Conservation (phyloP, 30 jellyfish, hydroid and myxozoan genomes). For the Aurelia sp. region DNA sequence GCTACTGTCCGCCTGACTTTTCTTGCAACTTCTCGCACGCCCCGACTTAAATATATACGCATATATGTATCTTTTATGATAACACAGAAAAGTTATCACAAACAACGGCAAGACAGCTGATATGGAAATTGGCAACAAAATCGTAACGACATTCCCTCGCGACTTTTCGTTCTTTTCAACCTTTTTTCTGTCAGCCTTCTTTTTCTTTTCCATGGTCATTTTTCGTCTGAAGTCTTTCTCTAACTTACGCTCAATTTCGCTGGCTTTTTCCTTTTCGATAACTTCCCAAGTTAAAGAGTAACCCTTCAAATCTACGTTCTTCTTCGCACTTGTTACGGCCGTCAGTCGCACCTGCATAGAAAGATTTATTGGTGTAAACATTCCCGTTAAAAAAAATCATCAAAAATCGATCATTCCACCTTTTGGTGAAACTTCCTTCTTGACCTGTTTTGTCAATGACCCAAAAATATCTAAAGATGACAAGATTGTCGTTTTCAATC, state of each 20-base stretch:
- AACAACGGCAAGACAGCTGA: conserved; percentile 37
- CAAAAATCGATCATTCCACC: too few species aligned
- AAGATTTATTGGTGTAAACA: too few species aligned
- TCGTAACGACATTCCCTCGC: conserved; percentile 10
- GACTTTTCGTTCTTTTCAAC: neutral
- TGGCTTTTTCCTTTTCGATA: conserved; percentile 6
- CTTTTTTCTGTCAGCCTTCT: neutral
- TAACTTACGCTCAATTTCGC: neutral
- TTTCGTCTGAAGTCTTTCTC: neutral
- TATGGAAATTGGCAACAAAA: conserved; percentile 35
- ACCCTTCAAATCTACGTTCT: conserved; percentile 2
- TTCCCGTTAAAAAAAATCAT: too few species aligned
- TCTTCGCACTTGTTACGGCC: conserved; percentile 4
- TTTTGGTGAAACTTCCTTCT: too few species aligned
- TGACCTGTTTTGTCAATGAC: too few species aligned
- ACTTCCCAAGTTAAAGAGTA: conserved; percentile 37
- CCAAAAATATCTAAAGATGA: too few species aligned
- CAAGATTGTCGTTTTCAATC: too few species aligned
- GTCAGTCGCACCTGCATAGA: conserved; percentile 24
- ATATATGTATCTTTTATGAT: neutral
- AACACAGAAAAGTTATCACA: conserved; percentile 28
- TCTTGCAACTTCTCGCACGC: neutral
- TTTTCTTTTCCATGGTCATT: neutral
- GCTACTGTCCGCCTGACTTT: neutral
- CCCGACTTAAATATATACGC: too few species aligned